Conservation (phyloP, 2,797 vertebrate species). For the Alectoris magna region DNA sequence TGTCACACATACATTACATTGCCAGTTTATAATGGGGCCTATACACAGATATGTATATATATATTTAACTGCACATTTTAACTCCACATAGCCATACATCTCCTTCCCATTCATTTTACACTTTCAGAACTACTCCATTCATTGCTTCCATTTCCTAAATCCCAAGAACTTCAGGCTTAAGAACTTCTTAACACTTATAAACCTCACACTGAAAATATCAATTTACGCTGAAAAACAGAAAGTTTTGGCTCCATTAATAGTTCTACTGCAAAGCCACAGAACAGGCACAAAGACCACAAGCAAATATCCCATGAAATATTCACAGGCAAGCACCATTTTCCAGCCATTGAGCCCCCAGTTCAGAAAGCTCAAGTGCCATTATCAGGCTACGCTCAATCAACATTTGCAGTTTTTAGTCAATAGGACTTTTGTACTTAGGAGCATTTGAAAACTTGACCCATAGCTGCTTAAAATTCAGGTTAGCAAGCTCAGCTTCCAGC, state of each 20-base stretch:
- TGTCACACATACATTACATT: background rate
- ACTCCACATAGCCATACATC: background rate
- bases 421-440: conserved; percentile 16
- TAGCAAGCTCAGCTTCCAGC: conserved; percentile 24
- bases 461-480: conserved; percentile 20
- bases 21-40: background rate
- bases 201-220: background rate
- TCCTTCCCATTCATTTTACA: background rate
- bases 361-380: conserved; percentile 48
- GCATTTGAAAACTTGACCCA: conserved; percentile 24
- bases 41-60: background rate
- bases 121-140: background rate
- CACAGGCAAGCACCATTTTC: conserved; percentile 34
- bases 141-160: background rate
- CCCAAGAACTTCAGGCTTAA: background rate
- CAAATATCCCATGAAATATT: conserved; percentile 44
- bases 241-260: conserved; percentile 40
- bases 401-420: conserved; percentile 44
- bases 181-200: background rate
- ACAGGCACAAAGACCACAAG: conserved; percentile 3
- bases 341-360: conserved; percentile 2
- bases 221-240: background rate
- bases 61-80: background rate
- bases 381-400: conserved; percentile 24
- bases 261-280: background rate